phyloP scores from a whole-genome alignment of 2,113 vertebrate species.

The Helogale parvula region DNA sequence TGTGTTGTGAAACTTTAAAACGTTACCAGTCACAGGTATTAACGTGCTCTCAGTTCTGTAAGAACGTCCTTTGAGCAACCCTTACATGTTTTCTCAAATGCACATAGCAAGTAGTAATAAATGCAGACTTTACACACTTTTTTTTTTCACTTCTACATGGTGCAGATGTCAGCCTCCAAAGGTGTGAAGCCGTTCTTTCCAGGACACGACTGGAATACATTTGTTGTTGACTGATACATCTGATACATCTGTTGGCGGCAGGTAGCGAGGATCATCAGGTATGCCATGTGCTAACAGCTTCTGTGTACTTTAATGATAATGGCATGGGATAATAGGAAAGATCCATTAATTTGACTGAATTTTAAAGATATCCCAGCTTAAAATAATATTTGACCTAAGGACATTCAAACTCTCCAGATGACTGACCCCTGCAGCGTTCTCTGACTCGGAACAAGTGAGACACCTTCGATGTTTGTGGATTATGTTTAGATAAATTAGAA shows the following conservation, averaged over 20 bases:
- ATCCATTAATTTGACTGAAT: not conserved
- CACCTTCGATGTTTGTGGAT: not conserved
- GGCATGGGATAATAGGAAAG: not conserved
- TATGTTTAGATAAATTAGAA: not conserved
- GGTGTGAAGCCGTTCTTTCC: conserved; percentile 52
- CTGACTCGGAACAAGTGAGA: not conserved
- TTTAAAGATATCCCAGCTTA: conserved; percentile 48
- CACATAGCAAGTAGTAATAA: not conserved
- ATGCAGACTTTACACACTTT: not conserved
- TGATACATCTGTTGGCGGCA: conserved; percentile 42
- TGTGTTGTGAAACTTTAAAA: conserved; percentile 44
- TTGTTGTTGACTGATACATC: conserved; percentile 37
- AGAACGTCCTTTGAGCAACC: not conserved
- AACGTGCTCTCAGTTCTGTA: not conserved
- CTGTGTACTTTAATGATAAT: conserved; percentile 4
- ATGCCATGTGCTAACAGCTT: conserved; percentile 9
- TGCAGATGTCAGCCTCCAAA: conserved; percentile 65
- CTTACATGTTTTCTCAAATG: conserved; percentile 47
- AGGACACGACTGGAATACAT: not conserved
- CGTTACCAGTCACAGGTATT: not conserved
- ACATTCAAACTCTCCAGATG: not conserved
- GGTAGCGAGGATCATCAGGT: not conserved
- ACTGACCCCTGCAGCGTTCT: not conserved
- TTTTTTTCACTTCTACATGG: conserved; percentile 41
- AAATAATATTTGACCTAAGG: not conserved